Evolutionary conservation across 2,888 invertebrate species (phyloP), one percentile per base, ranked within the genome.

Genomic region (Acrobeloides nanus): DNA sequence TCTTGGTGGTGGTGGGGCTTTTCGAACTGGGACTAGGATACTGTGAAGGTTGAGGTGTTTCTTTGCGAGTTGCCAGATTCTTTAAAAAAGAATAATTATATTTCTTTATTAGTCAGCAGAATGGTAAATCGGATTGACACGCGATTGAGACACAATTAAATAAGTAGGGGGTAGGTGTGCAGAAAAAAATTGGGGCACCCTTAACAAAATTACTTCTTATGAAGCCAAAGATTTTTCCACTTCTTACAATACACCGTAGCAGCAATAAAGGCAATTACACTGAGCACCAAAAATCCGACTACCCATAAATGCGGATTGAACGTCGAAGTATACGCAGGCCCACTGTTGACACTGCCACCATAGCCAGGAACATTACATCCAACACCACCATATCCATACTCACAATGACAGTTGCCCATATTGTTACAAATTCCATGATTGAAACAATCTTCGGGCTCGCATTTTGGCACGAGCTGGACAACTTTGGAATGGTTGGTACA

Each of bases 391-490:
- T 84, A 95, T 0, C 93, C 93, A 0, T 81, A 78, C 65, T 85
- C 82, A 76, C 95, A 97, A 76, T 97, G 95, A 68, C 97, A 97
- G 73, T 92, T 84, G 0, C 92, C 92, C 20, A 66, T 62, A 42
- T 68, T 72, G 58, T 73, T 74, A 54, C 74, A 74, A 32, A 69
- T 54, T 7, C 72, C 71, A 43, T 64, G 53, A 20, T 53, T 57
- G 46, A 67, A 53, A 51, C 71, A 71, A 46, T 68, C 47, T 20
- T 59, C 56, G 12, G 61, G 61, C 38, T 64, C 57, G 52, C 71
- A 71, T 42, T 61, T 58, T 6, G 69, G 54, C 4, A 62, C 61
- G 48, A 62, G 61, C 49, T 55, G 45, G 27, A 40, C 60, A 37
- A 89, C 77, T 27, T 79, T 79, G 1, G 81, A 81, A 3, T 90